phyloP scores from a whole-genome alignment of 2,888 invertebrate species.

The Chrysolina haemoptera region DNA sequence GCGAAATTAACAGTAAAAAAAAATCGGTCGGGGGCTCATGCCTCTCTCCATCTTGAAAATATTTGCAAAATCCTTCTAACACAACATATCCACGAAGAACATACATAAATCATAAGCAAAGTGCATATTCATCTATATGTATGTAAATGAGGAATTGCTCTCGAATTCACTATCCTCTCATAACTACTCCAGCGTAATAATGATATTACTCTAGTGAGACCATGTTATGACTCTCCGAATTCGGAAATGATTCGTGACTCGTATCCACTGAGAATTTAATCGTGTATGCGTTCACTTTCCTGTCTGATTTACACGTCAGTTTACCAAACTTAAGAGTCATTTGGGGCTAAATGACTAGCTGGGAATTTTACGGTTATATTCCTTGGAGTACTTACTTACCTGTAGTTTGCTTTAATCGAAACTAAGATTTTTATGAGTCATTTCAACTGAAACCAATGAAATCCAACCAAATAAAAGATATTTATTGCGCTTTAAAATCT shows the following conservation, averaged over 20 bases:
- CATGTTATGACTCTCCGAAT: neutral
- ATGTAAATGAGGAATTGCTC: neutral
- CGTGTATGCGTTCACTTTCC: neutral
- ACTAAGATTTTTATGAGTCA: conserved; percentile 2
- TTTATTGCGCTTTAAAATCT: neutral
- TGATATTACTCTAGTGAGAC: neutral
- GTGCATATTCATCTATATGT: conserved; percentile 9
- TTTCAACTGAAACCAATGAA: neutral
- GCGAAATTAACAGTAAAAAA: too few relatives aligned
- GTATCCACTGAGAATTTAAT: too few relatives aligned
- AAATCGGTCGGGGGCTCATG: too few relatives aligned
- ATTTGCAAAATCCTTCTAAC: neutral
- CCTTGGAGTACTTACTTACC: neutral
- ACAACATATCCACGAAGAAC: neutral
- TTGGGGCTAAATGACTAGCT: neutral
- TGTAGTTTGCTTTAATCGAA: neutral
- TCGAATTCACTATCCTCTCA: neutral
- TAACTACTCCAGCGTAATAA: neutral
- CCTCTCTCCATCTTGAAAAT: too few relatives aligned
- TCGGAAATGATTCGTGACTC: neutral
- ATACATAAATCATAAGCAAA: neutral
- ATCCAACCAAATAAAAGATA: neutral
- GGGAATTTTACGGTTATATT: neutral
- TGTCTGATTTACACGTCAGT: neutral
- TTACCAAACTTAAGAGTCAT: neutral